A percentile compares a stretch with the other conserved stretches of the same genome.
Conservation (phyloP, 2,113 vertebrate genomes). For the Boulengeromyrus knoepffleri region DNA sequence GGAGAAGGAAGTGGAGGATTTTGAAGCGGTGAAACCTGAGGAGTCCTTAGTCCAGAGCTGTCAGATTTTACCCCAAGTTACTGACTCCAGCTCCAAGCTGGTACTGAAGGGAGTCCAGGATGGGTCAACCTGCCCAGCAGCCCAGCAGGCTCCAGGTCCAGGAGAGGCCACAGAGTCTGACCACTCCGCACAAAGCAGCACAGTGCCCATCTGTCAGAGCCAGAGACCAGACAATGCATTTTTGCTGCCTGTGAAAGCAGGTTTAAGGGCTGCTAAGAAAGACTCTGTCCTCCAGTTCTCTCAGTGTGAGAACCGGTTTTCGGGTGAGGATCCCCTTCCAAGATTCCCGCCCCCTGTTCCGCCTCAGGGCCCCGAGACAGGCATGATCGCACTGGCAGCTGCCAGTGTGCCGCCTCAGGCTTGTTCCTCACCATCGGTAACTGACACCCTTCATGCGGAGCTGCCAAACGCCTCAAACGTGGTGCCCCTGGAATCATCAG, state of each 20-base stretch:
- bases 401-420: constrained; percentile 81
- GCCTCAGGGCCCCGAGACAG: constrained; percentile 79
- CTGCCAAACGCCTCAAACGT: constrained; percentile 38
- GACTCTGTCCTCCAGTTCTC: constrained; percentile 35
- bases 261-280: background rate
- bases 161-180: background rate
- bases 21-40: constrained; percentile 53
- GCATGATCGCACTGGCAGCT: constrained; percentile 77
- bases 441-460: background rate
- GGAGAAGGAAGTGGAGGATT: constrained; percentile 58
- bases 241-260: constrained; percentile 7
- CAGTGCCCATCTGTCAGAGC: background rate
- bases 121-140: background rate
- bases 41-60: constrained; percentile 47
- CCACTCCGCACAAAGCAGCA: background rate
- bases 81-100: constrained; percentile 46
- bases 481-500: constrained; percentile 62
- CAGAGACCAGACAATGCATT: background rate
- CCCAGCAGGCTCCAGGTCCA: background rate
- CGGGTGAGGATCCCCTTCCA: constrained; percentile 33
- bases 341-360: constrained; percentile 44
- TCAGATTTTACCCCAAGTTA: constrained; percentile 51
- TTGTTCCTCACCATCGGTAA: constrained; percentile 49
- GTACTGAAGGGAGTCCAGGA: constrained; percentile 45
- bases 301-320: constrained; percentile 36